Evolutionary conservation across 2,888 invertebrate genomes (phyloP).

Genomic region (Pseudococcus longispinus): DNA sequence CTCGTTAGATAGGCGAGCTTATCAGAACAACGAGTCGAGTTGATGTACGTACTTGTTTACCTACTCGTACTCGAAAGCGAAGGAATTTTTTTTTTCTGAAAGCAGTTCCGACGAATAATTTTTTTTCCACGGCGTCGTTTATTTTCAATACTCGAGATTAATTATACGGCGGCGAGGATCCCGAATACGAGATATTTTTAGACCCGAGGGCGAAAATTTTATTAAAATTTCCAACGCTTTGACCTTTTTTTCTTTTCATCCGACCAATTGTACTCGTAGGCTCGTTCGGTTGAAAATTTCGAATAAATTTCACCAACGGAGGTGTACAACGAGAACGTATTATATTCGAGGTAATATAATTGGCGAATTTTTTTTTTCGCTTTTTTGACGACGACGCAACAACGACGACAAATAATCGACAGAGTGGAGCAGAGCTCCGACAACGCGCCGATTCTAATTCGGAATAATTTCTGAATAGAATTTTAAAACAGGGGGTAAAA

Average conservation of each 20-base stretch:
- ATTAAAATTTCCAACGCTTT: neutral
- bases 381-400: neutral
- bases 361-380: neutral
- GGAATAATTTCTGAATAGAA: constrained; percentile 1
- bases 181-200: neutral
- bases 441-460: neutral
- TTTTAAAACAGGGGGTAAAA: neutral
- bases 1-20: neutral
- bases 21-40: neutral
- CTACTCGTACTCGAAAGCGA: neutral
- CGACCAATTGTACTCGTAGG: no score
- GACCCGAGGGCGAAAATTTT: neutral
- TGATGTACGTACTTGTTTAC: neutral
- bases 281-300: neutral
- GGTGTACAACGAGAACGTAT: neutral
- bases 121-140: neutral
- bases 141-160: neutral
- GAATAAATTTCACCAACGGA: neutral
- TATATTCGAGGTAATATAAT: neutral
- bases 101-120: neutral
- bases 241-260: neutral
- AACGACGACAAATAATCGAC: neutral
- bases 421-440: neutral
- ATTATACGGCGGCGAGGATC: neutral
- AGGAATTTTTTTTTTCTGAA: neutral